A percentile compares a stretch with the other conserved stretches of the same genome.
Conservation (phyloP, 92 coral and sea anemone genomes). For the Zoanthus sociatus region DNA sequence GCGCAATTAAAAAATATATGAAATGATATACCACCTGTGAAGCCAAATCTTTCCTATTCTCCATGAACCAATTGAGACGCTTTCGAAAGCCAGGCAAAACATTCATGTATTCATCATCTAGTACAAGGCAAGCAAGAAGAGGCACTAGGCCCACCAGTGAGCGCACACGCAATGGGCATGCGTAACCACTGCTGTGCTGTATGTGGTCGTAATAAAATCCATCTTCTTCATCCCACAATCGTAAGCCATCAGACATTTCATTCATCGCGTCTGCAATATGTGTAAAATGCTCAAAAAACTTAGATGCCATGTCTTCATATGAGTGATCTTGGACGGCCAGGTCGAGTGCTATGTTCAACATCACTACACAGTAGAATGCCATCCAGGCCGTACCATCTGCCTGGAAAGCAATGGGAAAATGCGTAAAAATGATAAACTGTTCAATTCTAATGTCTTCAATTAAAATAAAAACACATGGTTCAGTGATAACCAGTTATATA, state of each 20-base stretch:
- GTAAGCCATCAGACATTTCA: slow-evolving; percentile 89
- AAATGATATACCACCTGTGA: slow-evolving; percentile 77
- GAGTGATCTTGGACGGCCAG: slow-evolving; percentile 80
- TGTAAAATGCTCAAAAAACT: slow-evolving; percentile 96
- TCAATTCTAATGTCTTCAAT: background rate
- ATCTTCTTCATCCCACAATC: slow-evolving; percentile 96
- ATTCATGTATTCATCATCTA: slow-evolving; percentile 89
- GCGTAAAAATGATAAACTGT: background rate
- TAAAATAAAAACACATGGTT: background rate
- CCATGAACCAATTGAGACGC: slow-evolving; percentile 92
- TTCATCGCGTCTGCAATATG: slow-evolving; percentile 97
- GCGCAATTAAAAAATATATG: background rate
- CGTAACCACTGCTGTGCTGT: slow-evolving; percentile 33
- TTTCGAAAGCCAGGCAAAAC: slow-evolving; percentile 95
- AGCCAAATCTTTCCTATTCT: slow-evolving; percentile 87
- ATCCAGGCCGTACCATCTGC: slow-evolving; percentile 99
- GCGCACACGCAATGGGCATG: slow-evolving; percentile 91
- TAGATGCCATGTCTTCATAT: slow-evolving; percentile 99
- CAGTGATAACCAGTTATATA: background rate
- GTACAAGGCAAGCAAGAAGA: slow-evolving; percentile 89
- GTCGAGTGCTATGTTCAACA: slow-evolving; percentile 94
- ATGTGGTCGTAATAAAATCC: slow-evolving; percentile 97
- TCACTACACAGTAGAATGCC: slow-evolving; percentile 93
- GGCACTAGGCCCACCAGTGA: slow-evolving; percentile 97
- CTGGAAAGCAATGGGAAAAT: slow-evolving; percentile 40